Conservation (phyloP, 2,797 vertebrate genomes). For the Amblyraja radiata region DNA sequence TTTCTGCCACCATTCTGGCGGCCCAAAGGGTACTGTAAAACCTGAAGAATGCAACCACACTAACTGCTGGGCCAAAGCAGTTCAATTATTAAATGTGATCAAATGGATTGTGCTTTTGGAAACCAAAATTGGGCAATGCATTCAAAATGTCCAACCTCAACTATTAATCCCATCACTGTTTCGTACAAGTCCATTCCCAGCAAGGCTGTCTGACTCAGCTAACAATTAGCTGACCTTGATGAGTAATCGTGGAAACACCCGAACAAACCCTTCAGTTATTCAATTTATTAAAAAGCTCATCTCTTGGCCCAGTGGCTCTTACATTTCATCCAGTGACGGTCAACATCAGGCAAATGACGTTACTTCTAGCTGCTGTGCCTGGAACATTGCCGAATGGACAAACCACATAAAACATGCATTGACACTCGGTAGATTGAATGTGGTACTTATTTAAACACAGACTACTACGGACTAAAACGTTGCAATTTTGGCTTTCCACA, state of each 20-base stretch:
- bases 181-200: not conserved
- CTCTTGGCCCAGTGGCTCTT: not conserved
- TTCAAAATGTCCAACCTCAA: not conserved
- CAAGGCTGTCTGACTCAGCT: not conserved
- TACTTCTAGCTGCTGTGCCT: not conserved
- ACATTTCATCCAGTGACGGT: not conserved
- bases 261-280: not conserved
- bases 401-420: not conserved
- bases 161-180: not conserved
- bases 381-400: not conserved
- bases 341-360: not conserved
- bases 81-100: not conserved
- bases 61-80: not conserved
- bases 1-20: not conserved
- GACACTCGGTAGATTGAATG: not conserved
- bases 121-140: not conserved
- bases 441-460: not conserved
- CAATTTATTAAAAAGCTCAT: not conserved
- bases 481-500: not conserved
- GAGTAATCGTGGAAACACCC: too few relatives aligned
- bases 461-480: not conserved
- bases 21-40: not conserved
- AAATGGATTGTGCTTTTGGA: not conserved
- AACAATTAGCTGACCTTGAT: not conserved
- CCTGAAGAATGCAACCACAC: not conserved